Base-by-base conservation (phyloP, 2,888 invertebrate genomes). In the Acanthosoma haemorrhoidale region DNA sequence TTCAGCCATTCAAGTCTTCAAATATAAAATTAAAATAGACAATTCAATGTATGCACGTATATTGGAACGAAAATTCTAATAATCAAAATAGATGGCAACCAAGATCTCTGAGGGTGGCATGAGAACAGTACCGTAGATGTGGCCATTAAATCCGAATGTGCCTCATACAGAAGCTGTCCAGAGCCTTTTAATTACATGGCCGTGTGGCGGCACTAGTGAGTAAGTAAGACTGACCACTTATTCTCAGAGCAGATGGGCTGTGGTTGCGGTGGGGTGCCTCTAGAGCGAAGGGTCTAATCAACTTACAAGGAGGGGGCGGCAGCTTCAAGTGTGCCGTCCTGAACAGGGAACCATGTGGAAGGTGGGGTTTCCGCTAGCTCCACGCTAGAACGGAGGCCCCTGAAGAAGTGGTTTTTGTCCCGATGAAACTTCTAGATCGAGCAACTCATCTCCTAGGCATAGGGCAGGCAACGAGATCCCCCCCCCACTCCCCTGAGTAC, bases 341-440 rank as follows among this genome's bases (percentile, higher is more conserved):
- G n/a, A n/a, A n/a, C n/a, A n/a, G n/a, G n/a, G n/a, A n/a, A n/a
- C 51, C 25, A 51, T 51, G 29, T 51, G 51, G 51, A 51, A 51
- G 25, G 18, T 25, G 5, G 18, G 51, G 51, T 51, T 43, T 29
- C 51, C 21, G 11, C 21, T 11, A n/a, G n/a, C n/a, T n/a, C n/a
- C n/a, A n/a, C n/a, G n/a, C 43, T n/a, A 51, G 4, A 32, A n/a
- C n/a, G n/a, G 13, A 13, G 25, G 1, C 6, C 25, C 29, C 3
- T 6, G 13, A 0, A 51, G 25, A n/a, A 51, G 51, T 51, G 51
- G 51, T 11, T 13, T 25, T 25, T 51, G 25, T 51, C n/a, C 51
- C n/a, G n/a, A 51, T 51, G 25, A 51, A 51, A 51, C 3, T 21
- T 25, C n/a, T 18, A 2, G 25, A 51, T n/a, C 4, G 13, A 21